Base-by-base conservation (phyloP, 2,797 vertebrate genomes). In the Emydoidea blandingii region DNA sequence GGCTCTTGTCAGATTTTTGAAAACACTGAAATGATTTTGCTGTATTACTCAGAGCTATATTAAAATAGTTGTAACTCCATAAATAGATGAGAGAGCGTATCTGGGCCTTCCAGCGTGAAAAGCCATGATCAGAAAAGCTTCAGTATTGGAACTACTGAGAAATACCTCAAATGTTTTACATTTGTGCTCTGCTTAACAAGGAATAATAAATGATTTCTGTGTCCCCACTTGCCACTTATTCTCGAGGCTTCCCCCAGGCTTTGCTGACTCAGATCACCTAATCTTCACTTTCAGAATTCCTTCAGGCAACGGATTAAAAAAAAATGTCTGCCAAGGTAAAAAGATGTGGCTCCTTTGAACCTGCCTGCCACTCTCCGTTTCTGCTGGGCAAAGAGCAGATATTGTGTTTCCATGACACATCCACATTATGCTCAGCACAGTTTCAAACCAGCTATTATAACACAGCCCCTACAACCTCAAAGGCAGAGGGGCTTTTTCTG, bases 171-270 rank as follows among this genome's bases (percentile, higher is more conserved):
- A 88, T 85, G 34, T 81, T 95, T 92, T 59, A 76, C 50, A 88
- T 92, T 83, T 54, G 14, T 81, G 16, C 18, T 81, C 1, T 82
- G 37, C 47, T 84, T 53, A 80, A 90, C 83, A 18, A 92, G 23
- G 62, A 96, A 95, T 81, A 79, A 86, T 49, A 91, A 87, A 96
- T 94, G 5, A 91, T 87, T 93, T 95, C 78, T 88, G 90, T 93
- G 72, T 19, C 92, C 53, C 5, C 53, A 74, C 57, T 94, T 53
- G 83, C 16, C 50, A 84, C 14, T 87, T 85, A 23, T 79, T 87
- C 65, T 57, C 44, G 37, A 41, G 34, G 14, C 31, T 37, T 23
- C 62, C 12, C 68, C 92, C 68, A 87, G 79, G 79, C 12, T 95
- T 91, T 4, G 52, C 8, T 79, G 34, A 37, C 29, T 74, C 76